Percentiles rank a stretch among this genome's conserved stretches.
Evolutionary conservation across 2,888 invertebrate species (phyloP).

Genomic region (Cataglyphis albicans): DNA sequence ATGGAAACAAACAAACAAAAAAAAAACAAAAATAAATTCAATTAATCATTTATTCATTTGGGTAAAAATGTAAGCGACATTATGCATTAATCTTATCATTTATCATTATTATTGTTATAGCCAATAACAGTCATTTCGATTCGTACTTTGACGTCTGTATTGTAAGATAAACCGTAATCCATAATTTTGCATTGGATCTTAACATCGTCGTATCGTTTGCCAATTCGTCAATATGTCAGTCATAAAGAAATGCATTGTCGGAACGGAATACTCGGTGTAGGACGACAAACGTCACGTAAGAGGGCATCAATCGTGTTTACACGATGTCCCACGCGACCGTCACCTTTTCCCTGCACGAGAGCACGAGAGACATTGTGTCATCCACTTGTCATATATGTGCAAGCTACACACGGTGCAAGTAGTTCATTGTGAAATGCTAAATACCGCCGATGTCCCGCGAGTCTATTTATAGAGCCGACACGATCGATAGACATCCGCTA

Average conservation of each 20-base stretch:
- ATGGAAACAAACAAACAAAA: too few species aligned
- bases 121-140: background rate
- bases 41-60: background rate
- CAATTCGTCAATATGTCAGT: constrained; percentile 3
- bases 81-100: background rate
- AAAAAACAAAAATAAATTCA: background rate
- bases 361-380: constrained; percentile 36
- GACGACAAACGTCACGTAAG: background rate
- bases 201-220: background rate
- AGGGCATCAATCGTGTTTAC: background rate
- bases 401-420: constrained; percentile 62
- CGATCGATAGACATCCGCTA: constrained; percentile 78
- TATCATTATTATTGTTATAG: background rate
- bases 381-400: constrained; percentile 38
- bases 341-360: constrained; percentile 14
- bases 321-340: background rate
- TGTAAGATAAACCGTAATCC: background rate
- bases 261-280: constrained; percentile 12
- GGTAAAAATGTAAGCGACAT: background rate
- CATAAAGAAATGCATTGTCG: constrained; percentile 32
- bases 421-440: constrained; percentile 79
- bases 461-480: constrained; percentile 79
- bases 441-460: constrained; percentile 75
- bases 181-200: background rate
- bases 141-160: background rate